phyloP scores from a whole-genome alignment of 2,113 vertebrate species.

The Upupa epops region DNA sequence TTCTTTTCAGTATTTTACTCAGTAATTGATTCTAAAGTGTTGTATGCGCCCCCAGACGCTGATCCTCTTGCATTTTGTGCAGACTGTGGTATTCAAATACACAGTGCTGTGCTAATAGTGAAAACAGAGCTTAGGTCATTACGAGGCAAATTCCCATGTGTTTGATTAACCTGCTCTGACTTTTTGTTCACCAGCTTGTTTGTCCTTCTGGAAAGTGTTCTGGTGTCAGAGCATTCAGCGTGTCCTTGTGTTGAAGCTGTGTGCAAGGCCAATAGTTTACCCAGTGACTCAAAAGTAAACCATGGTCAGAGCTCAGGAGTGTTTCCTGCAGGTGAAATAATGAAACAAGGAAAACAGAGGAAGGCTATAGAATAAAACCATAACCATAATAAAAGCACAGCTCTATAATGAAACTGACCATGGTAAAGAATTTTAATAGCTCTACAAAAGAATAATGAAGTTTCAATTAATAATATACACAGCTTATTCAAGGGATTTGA shows the following conservation, averaged over 20 bases:
- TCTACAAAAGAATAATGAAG: fast-evolving
- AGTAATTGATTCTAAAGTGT: neutral
- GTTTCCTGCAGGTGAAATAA: neutral
- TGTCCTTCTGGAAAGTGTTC: neutral
- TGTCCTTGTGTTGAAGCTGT: neutral
- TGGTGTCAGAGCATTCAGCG: neutral
- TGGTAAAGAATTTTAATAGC: neutral
- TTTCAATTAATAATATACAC: neutral
- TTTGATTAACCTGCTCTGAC: neutral
- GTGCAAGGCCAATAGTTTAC: neutral
- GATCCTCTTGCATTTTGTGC: neutral
- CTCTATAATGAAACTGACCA: neutral
- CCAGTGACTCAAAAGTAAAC: neutral
- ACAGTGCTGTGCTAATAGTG: neutral
- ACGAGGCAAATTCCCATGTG: neutral
- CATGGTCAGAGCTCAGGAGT: neutral
- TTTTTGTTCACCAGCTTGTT: neutral
- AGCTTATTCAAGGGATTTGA: neutral
- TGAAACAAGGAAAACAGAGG: neutral
- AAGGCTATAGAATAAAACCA: neutral
- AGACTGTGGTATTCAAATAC: neutral
- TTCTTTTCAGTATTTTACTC: neutral
- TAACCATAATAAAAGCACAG: neutral
- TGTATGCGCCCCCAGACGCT: neutral
- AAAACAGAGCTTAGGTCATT: neutral